phyloP scores from a whole-genome alignment of 2,113 vertebrate genomes.

The Spheniscus mendiculus region DNA sequence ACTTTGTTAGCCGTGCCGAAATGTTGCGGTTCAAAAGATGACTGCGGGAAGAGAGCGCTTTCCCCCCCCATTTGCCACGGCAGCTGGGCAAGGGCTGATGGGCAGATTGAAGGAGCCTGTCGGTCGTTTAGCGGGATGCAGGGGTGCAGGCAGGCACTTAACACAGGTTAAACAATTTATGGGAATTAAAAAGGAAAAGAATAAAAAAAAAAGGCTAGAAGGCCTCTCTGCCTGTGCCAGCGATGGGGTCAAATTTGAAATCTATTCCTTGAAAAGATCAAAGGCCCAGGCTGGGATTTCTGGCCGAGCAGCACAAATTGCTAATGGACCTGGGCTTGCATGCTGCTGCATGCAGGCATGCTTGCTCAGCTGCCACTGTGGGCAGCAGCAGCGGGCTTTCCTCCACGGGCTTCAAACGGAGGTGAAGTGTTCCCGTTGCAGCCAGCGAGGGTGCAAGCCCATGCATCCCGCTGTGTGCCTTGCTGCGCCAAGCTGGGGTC shows the following conservation, averaged over 20 bases:
- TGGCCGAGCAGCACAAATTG: not conserved
- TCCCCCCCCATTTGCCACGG: not conserved
- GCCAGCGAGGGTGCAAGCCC: not conserved
- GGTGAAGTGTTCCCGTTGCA: not conserved
- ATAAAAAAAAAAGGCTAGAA: not conserved
- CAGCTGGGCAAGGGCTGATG: not conserved
- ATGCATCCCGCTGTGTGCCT: accelerated
- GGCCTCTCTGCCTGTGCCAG: not conserved
- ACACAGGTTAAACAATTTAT: not conserved
- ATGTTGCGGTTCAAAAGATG: not conserved
- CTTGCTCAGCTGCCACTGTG: accelerated
- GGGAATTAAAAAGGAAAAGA: not conserved
- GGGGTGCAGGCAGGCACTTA: not conserved
- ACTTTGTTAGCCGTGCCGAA: not conserved
- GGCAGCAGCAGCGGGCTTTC: not conserved
- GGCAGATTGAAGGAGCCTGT: not conserved
- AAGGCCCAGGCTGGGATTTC: not conserved
- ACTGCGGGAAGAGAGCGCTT: not conserved
- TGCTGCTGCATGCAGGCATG: accelerated
- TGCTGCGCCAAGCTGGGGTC: not conserved
- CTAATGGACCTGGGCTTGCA: not conserved
- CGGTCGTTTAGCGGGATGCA: not conserved
- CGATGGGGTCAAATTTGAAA: not conserved
- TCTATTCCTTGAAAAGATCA: not conserved
- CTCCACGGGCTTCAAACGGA: accelerated